Conservation (phyloP, 1,140 invertebrate species). For the Orchestia grillus region DNA sequence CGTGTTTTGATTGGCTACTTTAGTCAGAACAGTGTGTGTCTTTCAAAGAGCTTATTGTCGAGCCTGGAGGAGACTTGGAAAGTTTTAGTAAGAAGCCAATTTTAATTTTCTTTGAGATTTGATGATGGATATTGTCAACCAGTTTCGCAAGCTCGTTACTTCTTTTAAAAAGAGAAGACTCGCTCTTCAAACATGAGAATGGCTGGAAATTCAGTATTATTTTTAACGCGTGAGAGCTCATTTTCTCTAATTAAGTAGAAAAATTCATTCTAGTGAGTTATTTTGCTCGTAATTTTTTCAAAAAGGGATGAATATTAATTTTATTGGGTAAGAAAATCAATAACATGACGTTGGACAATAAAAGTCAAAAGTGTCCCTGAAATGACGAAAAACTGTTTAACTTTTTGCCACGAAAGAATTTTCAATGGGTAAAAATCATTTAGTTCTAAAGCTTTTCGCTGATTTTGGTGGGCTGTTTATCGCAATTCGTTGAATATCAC, state of each 20-base stretch:
- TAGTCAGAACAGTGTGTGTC: not conserved
- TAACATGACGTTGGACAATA: no score
- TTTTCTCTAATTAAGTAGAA: not conserved
- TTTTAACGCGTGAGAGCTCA: not conserved
- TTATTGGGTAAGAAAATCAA: no score
- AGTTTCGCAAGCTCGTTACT: not conserved
- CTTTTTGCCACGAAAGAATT: no score
- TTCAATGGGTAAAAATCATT: no score
- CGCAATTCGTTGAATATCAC: no score
- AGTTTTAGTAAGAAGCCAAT: not conserved
- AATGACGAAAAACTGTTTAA: no score
- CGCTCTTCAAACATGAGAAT: not conserved
- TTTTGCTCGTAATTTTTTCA: not conserved
- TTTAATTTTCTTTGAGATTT: not conserved
- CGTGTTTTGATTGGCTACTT: conserved; percentile 11
- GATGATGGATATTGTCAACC: not conserved
- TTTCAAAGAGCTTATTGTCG: not conserved
- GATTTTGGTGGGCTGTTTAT: no score
- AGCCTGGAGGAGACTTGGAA: not conserved
- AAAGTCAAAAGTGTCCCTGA: no score
- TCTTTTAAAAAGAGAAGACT: not conserved
- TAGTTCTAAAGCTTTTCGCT: no score
- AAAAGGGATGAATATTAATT: not conserved
- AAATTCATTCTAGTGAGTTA: no score
- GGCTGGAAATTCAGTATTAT: not conserved